Conservation (phyloP, 2,888 invertebrate genomes). For the Cryptus armator region DNA sequence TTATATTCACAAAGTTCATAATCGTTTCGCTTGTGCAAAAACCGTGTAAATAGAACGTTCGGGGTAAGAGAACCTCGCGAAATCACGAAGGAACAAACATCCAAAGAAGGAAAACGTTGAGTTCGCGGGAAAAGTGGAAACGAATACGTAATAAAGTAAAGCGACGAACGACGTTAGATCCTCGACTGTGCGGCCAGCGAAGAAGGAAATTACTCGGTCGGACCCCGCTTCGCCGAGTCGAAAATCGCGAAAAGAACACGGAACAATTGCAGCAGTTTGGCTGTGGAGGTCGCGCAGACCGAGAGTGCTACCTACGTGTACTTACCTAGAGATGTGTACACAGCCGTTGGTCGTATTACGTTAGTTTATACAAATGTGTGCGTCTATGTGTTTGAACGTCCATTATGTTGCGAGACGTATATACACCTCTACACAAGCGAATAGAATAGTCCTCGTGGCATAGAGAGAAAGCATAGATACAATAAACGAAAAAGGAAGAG, state of each 20-base stretch:
- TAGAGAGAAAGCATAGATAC: constrained; percentile 40
- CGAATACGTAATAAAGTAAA: constrained; percentile 64
- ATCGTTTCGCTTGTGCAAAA: neutral
- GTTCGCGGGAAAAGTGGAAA: constrained; percentile 56
- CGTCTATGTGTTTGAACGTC: constrained; percentile 20
- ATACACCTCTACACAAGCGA: constrained; percentile 12
- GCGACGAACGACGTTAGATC: constrained; percentile 14
- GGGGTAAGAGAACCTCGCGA: constrained; percentile 19
- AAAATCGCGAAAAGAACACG: constrained; percentile 74
- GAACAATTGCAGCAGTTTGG: constrained; percentile 57
- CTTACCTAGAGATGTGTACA: constrained; percentile 42
- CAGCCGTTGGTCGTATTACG: constrained; percentile 40
- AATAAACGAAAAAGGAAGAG: constrained; percentile 31
- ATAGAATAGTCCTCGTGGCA: constrained; percentile 3
- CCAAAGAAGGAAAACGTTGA: constrained; percentile 7
- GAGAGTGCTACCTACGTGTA: constrained; percentile 59
- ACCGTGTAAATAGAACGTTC: neutral
- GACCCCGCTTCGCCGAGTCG: constrained; percentile 76
- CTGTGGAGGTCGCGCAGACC: constrained; percentile 26
- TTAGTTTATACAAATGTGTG: constrained; percentile 18
- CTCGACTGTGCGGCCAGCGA: neutral
- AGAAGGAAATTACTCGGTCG: constrained; percentile 74
- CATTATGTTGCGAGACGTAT: constrained; percentile 32
- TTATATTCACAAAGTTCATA: neutral
- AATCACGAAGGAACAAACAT: constrained; percentile 53